These are phyloP conservation scores for Sarotherodon lohbergeri DNA, from an alignment of 2,113 vertebrate species.

Conservation along the genomic window DNA sequence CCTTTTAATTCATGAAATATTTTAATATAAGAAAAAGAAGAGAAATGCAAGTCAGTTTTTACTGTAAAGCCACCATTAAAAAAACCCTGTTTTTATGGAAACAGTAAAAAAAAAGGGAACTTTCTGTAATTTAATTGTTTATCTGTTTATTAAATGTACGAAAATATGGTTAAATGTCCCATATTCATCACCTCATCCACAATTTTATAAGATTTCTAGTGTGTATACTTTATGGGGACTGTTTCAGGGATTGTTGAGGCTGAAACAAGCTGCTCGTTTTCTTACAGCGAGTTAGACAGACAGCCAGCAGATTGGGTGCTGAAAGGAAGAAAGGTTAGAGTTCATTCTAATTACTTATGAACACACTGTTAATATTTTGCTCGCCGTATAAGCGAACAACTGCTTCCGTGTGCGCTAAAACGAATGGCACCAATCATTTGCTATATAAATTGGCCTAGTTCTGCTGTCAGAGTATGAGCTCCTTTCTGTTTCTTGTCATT, in stretches of 20 bases:
- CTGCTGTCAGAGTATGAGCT: neutral
- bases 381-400: neutral
- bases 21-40: neutral
- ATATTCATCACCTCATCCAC: neutral
- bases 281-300: neutral
- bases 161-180: neutral
- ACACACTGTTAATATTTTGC: neutral
- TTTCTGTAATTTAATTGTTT: neutral
- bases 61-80: neutral
- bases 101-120: neutral
- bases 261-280: neutral
- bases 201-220: neutral
- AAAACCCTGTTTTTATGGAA: neutral
- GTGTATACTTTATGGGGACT: neutral
- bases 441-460: constrained; percentile 3
- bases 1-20: neutral
- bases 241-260: neutral
- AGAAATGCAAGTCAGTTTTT: neutral
- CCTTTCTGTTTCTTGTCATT: neutral
- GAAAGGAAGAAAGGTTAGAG: neutral
- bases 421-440: neutral
- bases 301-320: neutral
- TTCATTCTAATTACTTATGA: neutral
- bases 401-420: neutral
- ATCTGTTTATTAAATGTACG: neutral